Evolutionary conservation across 2,797 vertebrate species (phyloP), one percentile per base, ranked within the genome.

Genomic region (Lycodopsis pacificus): DNA sequence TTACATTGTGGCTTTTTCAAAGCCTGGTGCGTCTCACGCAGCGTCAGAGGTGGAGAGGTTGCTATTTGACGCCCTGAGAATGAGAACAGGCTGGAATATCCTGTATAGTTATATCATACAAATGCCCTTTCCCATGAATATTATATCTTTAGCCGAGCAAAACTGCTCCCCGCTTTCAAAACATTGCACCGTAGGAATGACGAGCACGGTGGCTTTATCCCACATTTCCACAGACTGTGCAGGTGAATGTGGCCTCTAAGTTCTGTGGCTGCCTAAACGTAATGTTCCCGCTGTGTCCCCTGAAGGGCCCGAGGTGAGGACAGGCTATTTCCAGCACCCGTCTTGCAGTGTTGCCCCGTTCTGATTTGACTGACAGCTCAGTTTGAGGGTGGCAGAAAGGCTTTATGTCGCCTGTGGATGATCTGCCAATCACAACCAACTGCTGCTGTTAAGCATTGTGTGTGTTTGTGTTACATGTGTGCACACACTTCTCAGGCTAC

Each of bases 381-480:
- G 85, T 91, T 86, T 89, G 87, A 88, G 83, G 78, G 83, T 84
- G 77, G 68, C 73, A 82, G 79, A 91, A 88, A 89, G 88, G 83
- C 85, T 88, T 80, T 63, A 44, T 82, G 79, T 86, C 53, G 84
- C 88, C 89, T 86, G 70, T 80, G 89, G 91, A 89, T 84, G 86
- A 84, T 85, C 82, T 90, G 92, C 79, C 93, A 92, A 74, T 92
- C 90, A 92, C 65, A 61, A 22, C 82, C 84, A 13, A 85, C 81
- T 79, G 79, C 80, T 86, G 72, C 25, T 90, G 79, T 82, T 74
- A 44, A 59, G 54, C 70, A 49, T 53, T 63, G 57, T 65, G 58
- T 20, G 75, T 72, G 68, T 36, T 4, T 58, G 46, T 49, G 46
- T 68, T 6, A 36, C 13, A 17, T 13, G 8, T 62, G 51, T 49